Base-by-base conservation (phyloP, 2,113 vertebrate species). In the Leptocoma aspasia region DNA sequence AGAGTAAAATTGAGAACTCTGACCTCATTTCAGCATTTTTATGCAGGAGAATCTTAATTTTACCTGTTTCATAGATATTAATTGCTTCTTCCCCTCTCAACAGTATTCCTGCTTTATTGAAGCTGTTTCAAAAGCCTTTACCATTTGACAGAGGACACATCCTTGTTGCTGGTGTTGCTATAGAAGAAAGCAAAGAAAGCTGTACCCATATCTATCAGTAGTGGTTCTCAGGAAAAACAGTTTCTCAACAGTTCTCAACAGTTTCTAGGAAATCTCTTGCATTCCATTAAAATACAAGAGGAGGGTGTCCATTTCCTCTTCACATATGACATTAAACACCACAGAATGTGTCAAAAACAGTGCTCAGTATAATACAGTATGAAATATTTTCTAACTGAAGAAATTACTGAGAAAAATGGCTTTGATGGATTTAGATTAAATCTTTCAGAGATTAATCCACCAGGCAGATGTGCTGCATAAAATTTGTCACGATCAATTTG, bases 381-480 rank as follows among this genome's bases (percentile, higher is more conserved):
- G 41, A 89, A 94, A 91, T 90, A 70, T 20, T 94, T 91, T 75
- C 44, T 66, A 92, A 79, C 72, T 80, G 75, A 86, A 90, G 52
- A 94, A 93, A 92, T 78, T 88, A 44, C 68, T 78, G 81, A 90
- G 41, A 85, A 85, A 95, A 97, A 77, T 49, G 4, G 26, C 80
- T 94, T 68, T 96, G 79, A 89, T 93, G 63, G 89, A 86, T 92
- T 95, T 95, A 92, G 95, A 95, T 94, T 93, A 92, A 95, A 87
- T 94, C 90, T 89, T 92, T 83, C 72, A 78, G 82, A 84, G 66
- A 80, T 92, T 90, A 93, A 64, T 77, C 69, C 35, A 39, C 89
- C 44, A 93, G 80, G 60, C 77, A 90, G 91, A 92, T 91, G 78
- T 85, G 47, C 89, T 92, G 90, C 90, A 84, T 97, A 93, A 93